These are phyloP conservation scores for Thaumatotibia leucotreta DNA, from an alignment of 1,140 invertebrate genomes.

Conservation along the genomic window DNA sequence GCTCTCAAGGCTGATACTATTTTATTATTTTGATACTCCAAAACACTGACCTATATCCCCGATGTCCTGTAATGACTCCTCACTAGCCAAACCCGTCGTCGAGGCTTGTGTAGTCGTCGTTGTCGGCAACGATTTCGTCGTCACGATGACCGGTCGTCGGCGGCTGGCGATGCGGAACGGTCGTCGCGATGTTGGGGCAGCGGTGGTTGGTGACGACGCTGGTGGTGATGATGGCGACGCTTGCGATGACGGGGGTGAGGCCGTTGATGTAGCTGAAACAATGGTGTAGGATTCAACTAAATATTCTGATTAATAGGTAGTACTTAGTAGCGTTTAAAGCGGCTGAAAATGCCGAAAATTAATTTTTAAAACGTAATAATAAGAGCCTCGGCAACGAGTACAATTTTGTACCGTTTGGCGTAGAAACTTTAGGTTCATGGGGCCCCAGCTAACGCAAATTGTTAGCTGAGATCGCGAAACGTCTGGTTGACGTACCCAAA, in stretches of 20 bases:
- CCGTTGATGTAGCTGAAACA: conserved; percentile 16
- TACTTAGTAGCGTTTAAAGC: too few relatives aligned
- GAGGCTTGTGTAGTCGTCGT: conserved; percentile 31
- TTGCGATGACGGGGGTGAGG: conserved; percentile 5
- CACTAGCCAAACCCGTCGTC: conserved; percentile 35
- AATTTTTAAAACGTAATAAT: too few relatives aligned
- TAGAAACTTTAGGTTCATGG: too few relatives aligned
- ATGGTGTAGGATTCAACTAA: neutral
- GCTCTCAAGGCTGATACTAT: too few relatives aligned
- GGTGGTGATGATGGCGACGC: conserved; percentile 7
- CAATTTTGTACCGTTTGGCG: too few relatives aligned
- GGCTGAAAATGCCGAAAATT: too few relatives aligned
- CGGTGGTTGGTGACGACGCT: neutral
- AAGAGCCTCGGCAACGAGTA: too few relatives aligned
- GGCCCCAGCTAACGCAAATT: too few relatives aligned
- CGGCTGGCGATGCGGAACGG: conserved; percentile 51
- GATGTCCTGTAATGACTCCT: conserved; percentile 57
- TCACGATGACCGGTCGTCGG: conserved; percentile 33
- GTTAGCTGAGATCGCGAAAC: too few relatives aligned
- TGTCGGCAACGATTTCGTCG: conserved; percentile 26
- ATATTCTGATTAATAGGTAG: neutral
- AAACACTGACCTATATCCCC: conserved; percentile 47
- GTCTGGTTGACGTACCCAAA: too few relatives aligned
- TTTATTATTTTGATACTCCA: too few relatives aligned
- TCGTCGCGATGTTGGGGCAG: conserved; percentile 26